Conservation (phyloP, 2,797 vertebrate genomes). For the Enteromius trimaculatus region DNA sequence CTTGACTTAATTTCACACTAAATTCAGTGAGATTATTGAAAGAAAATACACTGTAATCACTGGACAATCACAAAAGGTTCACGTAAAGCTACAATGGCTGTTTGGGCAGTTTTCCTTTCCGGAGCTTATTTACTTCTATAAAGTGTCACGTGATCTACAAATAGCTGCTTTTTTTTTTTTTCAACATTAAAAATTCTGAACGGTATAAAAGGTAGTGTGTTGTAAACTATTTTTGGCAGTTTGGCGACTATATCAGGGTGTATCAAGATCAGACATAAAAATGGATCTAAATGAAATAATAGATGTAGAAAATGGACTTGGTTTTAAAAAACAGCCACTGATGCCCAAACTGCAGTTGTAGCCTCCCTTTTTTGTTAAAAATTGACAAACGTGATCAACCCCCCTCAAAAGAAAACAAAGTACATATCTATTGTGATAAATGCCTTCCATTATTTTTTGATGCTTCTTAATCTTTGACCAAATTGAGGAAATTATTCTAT, state of each 20-base stretch:
- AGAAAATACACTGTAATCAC: slow-evolving; percentile 61
- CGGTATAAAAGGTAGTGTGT: slow-evolving; percentile 5
- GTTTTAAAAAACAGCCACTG: background rate
- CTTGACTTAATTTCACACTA: slow-evolving; percentile 64
- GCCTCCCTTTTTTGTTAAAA: slow-evolving; percentile 30
- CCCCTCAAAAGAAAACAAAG: background rate
- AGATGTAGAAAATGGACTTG: background rate
- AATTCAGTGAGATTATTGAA: slow-evolving; percentile 63
- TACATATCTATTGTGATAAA: slow-evolving; percentile 1
- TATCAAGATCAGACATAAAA: background rate
- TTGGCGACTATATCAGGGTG: background rate
- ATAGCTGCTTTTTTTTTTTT: slow-evolving; percentile 20
- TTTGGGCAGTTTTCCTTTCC: slow-evolving; percentile 33
- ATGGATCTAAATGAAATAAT: background rate
- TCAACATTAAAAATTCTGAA: slow-evolving; percentile 15
- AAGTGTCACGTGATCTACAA: slow-evolving; percentile 17
- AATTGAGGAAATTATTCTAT: background rate
- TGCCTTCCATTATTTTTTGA: background rate
- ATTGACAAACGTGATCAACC: slow-evolving; percentile 29
- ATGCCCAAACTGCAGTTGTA: slow-evolving; percentile 39
- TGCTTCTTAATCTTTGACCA: background rate
- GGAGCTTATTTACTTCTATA: slow-evolving; percentile 9
- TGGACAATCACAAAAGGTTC: slow-evolving; percentile 52
- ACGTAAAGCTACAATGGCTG: slow-evolving; percentile 40
- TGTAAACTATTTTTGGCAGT: slow-evolving; percentile 22